phyloP scores from a whole-genome alignment of 23 tunicate species.

The Styela plicata region DNA sequence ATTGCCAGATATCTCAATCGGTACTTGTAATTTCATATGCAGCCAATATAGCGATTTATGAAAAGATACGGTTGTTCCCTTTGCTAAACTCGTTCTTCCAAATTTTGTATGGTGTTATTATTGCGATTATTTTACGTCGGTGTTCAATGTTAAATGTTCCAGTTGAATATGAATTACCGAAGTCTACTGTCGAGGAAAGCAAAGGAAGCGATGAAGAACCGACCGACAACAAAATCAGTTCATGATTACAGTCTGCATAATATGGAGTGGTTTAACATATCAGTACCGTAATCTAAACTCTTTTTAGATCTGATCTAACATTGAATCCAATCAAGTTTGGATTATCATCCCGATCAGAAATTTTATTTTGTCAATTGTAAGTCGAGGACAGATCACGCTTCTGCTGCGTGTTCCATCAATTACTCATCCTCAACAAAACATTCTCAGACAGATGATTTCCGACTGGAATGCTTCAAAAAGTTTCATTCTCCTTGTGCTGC shows the following conservation, averaged over 20 bases:
- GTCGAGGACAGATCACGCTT: too few species aligned
- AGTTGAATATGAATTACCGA: background rate
- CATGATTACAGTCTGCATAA: background rate
- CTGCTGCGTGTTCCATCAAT: too few species aligned
- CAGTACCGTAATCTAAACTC: too few species aligned
- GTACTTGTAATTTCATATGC: background rate
- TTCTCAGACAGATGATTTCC: too few species aligned
- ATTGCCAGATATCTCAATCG: conserved; percentile 10
- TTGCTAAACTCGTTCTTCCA: background rate
- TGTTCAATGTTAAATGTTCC: background rate
- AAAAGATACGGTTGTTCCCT: background rate
- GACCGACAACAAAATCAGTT: background rate
- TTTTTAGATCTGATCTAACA: too few species aligned
- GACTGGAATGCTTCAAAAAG: too few species aligned
- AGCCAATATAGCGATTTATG: background rate
- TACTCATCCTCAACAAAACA: too few species aligned
- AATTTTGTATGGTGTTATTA: conserved; percentile 3
- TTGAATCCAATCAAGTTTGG: too few species aligned
- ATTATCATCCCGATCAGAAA: too few species aligned
- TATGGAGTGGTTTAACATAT: too few species aligned
- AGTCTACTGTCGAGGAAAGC: background rate
- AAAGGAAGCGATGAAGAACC: background rate
- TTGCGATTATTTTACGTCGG: background rate
- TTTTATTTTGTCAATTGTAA: too few species aligned
- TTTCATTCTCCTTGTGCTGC: too few species aligned